Base-by-base conservation (phyloP, 1,140 invertebrate species). In the Solenopsis invicta region DNA sequence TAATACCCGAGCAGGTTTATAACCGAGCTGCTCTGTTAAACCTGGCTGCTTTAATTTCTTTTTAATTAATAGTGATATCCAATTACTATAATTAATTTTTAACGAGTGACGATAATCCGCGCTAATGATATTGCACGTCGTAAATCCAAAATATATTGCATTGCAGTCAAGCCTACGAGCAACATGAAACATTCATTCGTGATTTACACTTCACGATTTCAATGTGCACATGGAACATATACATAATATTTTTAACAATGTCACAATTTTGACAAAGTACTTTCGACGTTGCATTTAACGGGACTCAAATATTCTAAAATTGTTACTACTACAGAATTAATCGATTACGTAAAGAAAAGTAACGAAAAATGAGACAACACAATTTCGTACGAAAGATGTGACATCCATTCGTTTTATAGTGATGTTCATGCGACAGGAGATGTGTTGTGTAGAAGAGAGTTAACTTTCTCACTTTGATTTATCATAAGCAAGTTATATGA, bases 21-120 rank as follows among this genome's bases (percentile, higher is more conserved):
- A 81, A 69, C 64, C 64, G 77, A 69, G 50, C 48, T 64, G 77
- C 64, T 81, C 77, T 81, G 77, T 81, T 81, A 71, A 81, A 71
- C 77, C 21, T 41, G 13, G 45, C 48, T 29, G 64, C 34, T 81
- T 81, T 81, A 81, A 81, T 81, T 81, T 81, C 77, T 81, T 81
- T 81, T 71, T 81, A 81, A 81, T 81, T 81, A 81, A 81, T 77
- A 77, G 56, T 77, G 75, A 77, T 81, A 81, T 81, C 77, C 64
- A 81, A 81, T 81, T 81, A 81, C 77, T 81, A 81, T 81, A 81
- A 81, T 81, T 81, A 81, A 81, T 81, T 81, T 81, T 81, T 81
- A 81, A 81, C 64, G 77, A 81, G 48, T 81, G 77, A 81, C 77
- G 77, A 81, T 81, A 69, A 81, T 81, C 77, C 48, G 64, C 64